These are phyloP conservation scores for Volucella bombylans DNA, from an alignment of 2,888 invertebrate species.

Conservation along the genomic window DNA sequence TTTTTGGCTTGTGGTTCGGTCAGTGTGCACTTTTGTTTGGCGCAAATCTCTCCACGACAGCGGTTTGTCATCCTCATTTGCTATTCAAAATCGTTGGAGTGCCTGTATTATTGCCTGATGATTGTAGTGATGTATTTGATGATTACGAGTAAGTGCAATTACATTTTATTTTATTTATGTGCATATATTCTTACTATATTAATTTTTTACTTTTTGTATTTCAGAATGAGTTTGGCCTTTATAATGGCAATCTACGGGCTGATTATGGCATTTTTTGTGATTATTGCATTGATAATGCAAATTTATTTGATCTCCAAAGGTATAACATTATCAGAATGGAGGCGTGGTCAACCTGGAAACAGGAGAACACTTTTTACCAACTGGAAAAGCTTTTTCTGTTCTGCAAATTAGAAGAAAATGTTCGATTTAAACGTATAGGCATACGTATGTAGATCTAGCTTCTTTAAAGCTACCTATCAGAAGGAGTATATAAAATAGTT, in stretches of 20 bases:
- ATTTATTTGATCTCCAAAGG: slow-evolving; percentile 83
- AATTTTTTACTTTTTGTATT: slow-evolving; percentile 77
- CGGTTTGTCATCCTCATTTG: slow-evolving; percentile 90
- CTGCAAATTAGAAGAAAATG: slow-evolving; percentile 15
- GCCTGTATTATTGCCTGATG: slow-evolving; percentile 89
- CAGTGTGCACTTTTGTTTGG: slow-evolving; percentile 88
- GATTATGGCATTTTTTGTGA: slow-evolving; percentile 83
- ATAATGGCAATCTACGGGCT: slow-evolving; percentile 84
- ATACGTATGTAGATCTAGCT: slow-evolving; percentile 29
- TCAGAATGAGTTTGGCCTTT: slow-evolving; percentile 84
- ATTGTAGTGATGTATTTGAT: slow-evolving; percentile 92
- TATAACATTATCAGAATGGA: slow-evolving; percentile 83
- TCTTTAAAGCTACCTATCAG: not conserved
- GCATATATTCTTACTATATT: not conserved
- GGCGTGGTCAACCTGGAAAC: slow-evolving; percentile 77
- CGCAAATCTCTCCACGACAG: slow-evolving; percentile 91
- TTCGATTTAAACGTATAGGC: not conserved
- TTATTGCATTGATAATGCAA: slow-evolving; percentile 83
- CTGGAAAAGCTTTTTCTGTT: slow-evolving; percentile 77
- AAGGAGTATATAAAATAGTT: slow-evolving; percentile 30
- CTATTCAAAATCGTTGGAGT: slow-evolving; percentile 79
- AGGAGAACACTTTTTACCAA: slow-evolving; percentile 77
- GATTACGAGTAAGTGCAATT: slow-evolving; percentile 87
- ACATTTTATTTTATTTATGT: not conserved
- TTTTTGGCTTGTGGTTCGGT: slow-evolving; percentile 87